phyloP scores from a whole-genome alignment of 2,888 invertebrate genomes.

The Adelognathus sp. region DNA sequence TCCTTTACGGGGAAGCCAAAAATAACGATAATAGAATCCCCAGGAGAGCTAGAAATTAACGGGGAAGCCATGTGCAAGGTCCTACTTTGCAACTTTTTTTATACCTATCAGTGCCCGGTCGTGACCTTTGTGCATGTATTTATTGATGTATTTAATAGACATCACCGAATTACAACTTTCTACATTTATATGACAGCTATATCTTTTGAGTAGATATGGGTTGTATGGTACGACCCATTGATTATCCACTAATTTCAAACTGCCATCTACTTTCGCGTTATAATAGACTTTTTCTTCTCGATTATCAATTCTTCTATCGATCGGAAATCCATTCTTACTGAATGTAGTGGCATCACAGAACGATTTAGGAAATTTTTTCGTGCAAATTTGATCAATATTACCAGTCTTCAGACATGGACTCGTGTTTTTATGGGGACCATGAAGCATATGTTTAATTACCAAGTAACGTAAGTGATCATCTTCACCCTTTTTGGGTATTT shows the following conservation, averaged over 20 bases:
- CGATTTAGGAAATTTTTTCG: not conserved
- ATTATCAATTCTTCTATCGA: not conserved
- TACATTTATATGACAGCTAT: conserved; percentile 1
- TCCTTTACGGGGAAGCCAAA: too few relatives aligned
- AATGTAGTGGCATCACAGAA: not conserved
- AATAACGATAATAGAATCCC: too few relatives aligned
- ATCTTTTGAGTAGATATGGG: not conserved
- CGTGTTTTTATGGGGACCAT: conserved; percentile 20
- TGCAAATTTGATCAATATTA: not conserved
- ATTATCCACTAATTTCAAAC: conserved; percentile 9
- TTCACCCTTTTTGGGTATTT: not conserved
- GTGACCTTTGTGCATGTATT: not conserved
- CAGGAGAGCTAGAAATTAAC: too few relatives aligned
- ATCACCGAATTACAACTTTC: conserved; percentile 1
- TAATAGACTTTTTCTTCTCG: not conserved
- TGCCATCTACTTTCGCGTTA: not conserved
- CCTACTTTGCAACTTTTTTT: too few relatives aligned
- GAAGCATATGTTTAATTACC: conserved; percentile 9
- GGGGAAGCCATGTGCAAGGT: too few relatives aligned
- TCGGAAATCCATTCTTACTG: not conserved
- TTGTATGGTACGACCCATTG: conserved; percentile 1
- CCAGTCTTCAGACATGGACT: not conserved
- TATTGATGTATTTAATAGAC: not conserved
- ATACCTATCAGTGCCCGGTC: not conserved
- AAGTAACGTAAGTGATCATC: not conserved